These are phyloP conservation scores for Drepana arcuata DNA, from an alignment of 1,140 invertebrate species.

Conservation along the genomic window DNA sequence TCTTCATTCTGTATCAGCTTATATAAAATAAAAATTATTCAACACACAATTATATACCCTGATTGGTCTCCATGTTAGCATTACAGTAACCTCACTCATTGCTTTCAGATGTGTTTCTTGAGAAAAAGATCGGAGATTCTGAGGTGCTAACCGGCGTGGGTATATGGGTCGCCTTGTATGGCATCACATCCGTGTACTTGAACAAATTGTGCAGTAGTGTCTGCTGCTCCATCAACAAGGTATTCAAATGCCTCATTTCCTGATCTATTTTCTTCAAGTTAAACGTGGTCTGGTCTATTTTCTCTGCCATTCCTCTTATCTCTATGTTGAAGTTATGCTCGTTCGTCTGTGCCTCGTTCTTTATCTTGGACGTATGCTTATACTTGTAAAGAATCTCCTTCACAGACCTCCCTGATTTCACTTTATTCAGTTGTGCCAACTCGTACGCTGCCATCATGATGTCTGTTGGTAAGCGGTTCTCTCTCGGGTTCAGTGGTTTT, in stretches of 20 bases:
- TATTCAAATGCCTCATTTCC: constrained; percentile 57
- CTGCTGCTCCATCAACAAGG: constrained; percentile 48
- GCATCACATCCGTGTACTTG: constrained; percentile 26
- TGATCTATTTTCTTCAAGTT: constrained; percentile 64
- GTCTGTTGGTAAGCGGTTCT: constrained; percentile 76
- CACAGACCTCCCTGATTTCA: constrained; percentile 47
- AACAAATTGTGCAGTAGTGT: constrained; percentile 44
- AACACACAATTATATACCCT: too few species aligned
- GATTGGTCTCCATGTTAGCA: too few species aligned
- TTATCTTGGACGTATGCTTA: constrained; percentile 44
- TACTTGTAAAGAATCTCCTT: constrained; percentile 56
- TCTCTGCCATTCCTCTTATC: constrained; percentile 59
- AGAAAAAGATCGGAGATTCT: constrained; percentile 13
- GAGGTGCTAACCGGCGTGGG: constrained; percentile 25
- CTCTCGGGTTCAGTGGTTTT: constrained; percentile 77
- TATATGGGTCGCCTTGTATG: constrained; percentile 22
- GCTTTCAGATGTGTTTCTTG: constrained; percentile 5
- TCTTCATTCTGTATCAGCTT: too few species aligned
- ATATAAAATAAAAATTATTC: too few species aligned
- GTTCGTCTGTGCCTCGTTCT: constrained; percentile 34
- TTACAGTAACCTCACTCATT: too few species aligned
- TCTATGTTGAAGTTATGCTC: constrained; percentile 52
- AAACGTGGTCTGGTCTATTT: constrained; percentile 59
- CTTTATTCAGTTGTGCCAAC: constrained; percentile 70
- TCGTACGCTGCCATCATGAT: constrained; percentile 77